Percentiles rank a stretch among this genome's conserved stretches.
These are phyloP conservation scores for Psilanteris sp. DNA, from an alignment of 1,140 invertebrate genomes.

Conservation along the genomic window DNA sequence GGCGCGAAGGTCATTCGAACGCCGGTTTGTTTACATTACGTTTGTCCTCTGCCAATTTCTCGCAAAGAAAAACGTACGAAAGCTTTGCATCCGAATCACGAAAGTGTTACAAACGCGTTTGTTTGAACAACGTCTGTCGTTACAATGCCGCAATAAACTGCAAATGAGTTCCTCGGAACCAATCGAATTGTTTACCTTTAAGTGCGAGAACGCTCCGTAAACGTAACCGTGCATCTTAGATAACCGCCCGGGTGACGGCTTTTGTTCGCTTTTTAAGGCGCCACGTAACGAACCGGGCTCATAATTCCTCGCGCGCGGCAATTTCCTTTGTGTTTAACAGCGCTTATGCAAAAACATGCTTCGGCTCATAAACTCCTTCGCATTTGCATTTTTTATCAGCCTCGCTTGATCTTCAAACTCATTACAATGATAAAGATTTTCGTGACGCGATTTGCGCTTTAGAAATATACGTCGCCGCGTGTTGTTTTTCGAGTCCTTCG, in stretches of 20 bases:
- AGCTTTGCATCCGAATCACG: too few relatives aligned
- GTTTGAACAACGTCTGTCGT: too few relatives aligned
- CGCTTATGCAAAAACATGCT: slow-evolving; percentile 43
- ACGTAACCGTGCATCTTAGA: background rate
- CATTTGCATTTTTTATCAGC: slow-evolving; percentile 50
- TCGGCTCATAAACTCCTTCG: slow-evolving; percentile 34
- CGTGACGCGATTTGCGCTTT: slow-evolving; percentile 11
- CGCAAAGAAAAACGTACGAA: too few relatives aligned
- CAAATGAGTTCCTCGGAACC: too few relatives aligned
- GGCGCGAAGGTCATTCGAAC: too few relatives aligned
- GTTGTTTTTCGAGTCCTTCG: too few relatives aligned
- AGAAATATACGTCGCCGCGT: slow-evolving; percentile 3
- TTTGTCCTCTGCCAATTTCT: too few relatives aligned
- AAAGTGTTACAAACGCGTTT: too few relatives aligned
- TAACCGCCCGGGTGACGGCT: background rate
- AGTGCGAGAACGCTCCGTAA: too few relatives aligned
- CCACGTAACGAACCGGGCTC: slow-evolving; percentile 19
- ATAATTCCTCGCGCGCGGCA: slow-evolving; percentile 32
- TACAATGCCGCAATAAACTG: too few relatives aligned
- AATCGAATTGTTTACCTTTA: slow-evolving; percentile 6
- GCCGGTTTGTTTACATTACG: too few relatives aligned
- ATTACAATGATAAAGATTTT: slow-evolving; percentile 43
- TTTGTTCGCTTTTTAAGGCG: slow-evolving; percentile 13
- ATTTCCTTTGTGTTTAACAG: slow-evolving; percentile 47
- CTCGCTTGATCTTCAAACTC: slow-evolving; percentile 32